Evolutionary conservation across 2,113 vertebrate genomes (phyloP), one percentile per base, ranked within the genome.

Genomic region (Myrmecophaga tridactyla): DNA sequence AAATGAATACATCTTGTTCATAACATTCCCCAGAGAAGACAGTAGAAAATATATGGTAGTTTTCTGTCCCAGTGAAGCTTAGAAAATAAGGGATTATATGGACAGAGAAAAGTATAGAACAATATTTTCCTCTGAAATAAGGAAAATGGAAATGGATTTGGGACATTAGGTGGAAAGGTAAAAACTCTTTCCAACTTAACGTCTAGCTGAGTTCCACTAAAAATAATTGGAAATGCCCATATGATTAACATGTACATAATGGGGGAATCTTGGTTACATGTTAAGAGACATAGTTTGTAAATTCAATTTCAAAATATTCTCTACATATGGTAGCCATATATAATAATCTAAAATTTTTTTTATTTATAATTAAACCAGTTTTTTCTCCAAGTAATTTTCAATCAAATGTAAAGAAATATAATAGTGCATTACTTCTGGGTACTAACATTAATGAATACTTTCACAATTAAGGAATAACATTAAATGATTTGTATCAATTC

Each of bases 201-300:
- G 69, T 60, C 36, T 78, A 36, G 12, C 20, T 87, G 31, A 1
- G 8, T 80, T 94, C 1, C 41, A 95, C 96, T 84, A 97, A 93
- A 77, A 67, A 72, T 86, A 69, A 58, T 96, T 92, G 92, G 56
- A 97, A 86, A 77, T 72, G 67, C 25, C 9, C 73, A 4, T 43
- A 18, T 56, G 20, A 21, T 83, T 85, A 65, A 69, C 73, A 87
- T 63, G 20, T 21, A 27, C 1, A 56, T 82, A 92, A 90, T 15
- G 89, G 70, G 14, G 8, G 46, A 25, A 69, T 12, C n/a, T 88
- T 56, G 73, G 41, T 72, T 67, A 70, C 31, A 36, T 48, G 51
- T 95, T 39, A 17, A 84, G 20, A 92, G 94, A 56, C 36, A 90
- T 48, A 13, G 13, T 10, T 2, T 8, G 4, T 21, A 2, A 46